phyloP scores from a whole-genome alignment of 2,797 vertebrate species.

The Ataeniobius toweri region DNA sequence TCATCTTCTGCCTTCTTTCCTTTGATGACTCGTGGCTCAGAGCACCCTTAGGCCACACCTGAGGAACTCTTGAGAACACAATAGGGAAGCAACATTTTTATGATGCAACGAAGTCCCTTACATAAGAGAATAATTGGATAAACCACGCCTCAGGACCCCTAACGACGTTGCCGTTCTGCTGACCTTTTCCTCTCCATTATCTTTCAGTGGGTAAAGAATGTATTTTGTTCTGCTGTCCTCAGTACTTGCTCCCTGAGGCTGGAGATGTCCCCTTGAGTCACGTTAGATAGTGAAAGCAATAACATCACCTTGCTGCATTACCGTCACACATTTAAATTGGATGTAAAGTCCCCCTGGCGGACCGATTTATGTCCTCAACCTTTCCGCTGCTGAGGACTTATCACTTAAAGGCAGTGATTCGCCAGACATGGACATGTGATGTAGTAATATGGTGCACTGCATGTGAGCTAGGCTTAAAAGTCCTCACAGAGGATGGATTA shows the following conservation, averaged over 20 bases:
- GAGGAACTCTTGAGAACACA: constrained; percentile 55
- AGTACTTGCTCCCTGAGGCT: constrained; percentile 23
- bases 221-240: constrained; percentile 43
- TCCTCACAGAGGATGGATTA: constrained; percentile 5
- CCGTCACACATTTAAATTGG: constrained; percentile 22
- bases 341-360: constrained; percentile 7
- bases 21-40: constrained; percentile 21
- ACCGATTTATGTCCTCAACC: constrained; percentile 21
- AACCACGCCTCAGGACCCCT: constrained; percentile 51
- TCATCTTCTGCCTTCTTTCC: constrained; percentile 19
- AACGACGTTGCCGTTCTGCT: constrained; percentile 22
- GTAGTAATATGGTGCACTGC: neutral
- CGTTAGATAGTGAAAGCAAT: constrained; percentile 24
- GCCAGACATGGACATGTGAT: constrained; percentile 5
- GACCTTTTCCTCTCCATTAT: constrained; percentile 1
- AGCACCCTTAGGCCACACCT: constrained; percentile 55
- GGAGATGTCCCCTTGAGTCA: constrained; percentile 37
- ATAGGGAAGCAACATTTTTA: constrained; percentile 49
- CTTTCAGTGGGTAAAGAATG: constrained; percentile 21
- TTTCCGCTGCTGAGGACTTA: constrained; percentile 10
- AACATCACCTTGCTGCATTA: constrained; percentile 38
- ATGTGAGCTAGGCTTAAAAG: neutral
- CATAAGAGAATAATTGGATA: constrained; percentile 60
- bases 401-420: constrained; percentile 20
- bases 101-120: constrained; percentile 66